A percentile compares a stretch with the other conserved stretches of the same genome.
Evolutionary conservation across 2,797 vertebrate genomes (phyloP).

Genomic region (Menidia menidia): DNA sequence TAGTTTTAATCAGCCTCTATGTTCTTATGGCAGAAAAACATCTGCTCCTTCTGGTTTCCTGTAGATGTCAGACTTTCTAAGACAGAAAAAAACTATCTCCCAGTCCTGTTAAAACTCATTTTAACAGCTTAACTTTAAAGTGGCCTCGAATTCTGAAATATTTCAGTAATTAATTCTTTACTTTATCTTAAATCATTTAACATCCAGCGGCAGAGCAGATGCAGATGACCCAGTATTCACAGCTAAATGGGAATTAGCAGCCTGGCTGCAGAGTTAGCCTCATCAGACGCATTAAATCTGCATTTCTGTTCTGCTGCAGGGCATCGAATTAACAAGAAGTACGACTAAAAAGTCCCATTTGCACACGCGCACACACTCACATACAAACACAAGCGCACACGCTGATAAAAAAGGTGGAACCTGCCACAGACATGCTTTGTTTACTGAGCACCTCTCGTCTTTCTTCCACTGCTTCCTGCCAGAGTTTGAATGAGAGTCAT

Average conservation of each 20-base stretch:
- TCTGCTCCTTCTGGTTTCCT: neutral
- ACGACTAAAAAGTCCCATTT: too few species aligned
- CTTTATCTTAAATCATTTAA: conserved; percentile 6
- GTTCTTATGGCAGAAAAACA: neutral
- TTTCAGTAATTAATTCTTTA: neutral
- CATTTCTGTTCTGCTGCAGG: neutral
- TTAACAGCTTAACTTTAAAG: conserved; percentile 2
- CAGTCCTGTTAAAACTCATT: neutral
- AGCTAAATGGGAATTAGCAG: conserved; percentile 13
- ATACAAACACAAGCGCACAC: fast-evolving
- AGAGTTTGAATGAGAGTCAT: conserved; percentile 25
- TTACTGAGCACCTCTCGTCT: neutral
- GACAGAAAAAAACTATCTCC: neutral
- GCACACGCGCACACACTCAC: too few species aligned
- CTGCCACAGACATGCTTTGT: neutral
- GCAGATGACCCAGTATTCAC: conserved; percentile 10
- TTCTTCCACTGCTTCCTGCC: neutral
- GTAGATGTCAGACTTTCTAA: neutral
- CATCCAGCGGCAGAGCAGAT: conserved; percentile 22
- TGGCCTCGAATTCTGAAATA: conserved; percentile 3
- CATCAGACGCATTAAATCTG: conserved; percentile 1
- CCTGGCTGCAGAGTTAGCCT: neutral
- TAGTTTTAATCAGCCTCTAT: neutral
- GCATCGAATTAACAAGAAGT: neutral
- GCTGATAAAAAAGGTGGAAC: neutral